A percentile compares a stretch with the other conserved stretches of the same genome.
Evolutionary conservation across 2,888 invertebrate genomes (phyloP).

Genomic region (Rutpela maculata): DNA sequence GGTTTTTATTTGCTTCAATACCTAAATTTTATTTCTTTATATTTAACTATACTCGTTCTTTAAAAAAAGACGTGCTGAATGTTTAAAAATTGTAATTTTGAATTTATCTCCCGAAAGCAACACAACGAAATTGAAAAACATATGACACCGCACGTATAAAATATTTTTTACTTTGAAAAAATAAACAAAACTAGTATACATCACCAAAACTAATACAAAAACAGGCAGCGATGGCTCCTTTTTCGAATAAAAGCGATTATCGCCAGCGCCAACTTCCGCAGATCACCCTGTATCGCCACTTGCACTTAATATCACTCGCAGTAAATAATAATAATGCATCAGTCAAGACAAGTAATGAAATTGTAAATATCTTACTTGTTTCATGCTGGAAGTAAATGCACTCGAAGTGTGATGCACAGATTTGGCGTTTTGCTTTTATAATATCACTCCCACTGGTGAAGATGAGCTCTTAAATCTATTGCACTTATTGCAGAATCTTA

Average conservation of each 20-base stretch:
- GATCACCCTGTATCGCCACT: conserved; percentile 22
- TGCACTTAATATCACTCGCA: conserved; percentile 20
- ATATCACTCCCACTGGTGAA: conserved; percentile 48
- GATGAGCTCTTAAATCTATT: conserved; percentile 48
- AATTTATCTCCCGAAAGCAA: no score
- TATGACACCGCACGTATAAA: no score
- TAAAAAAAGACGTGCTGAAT: no score
- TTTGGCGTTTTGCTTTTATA: conserved; percentile 58
- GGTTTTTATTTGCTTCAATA: no score
- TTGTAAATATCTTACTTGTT: conserved; percentile 55
- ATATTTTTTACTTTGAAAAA: background rate
- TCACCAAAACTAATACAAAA: conserved; percentile 5
- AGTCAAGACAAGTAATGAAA: conserved; percentile 13
- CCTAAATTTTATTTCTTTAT: no score
- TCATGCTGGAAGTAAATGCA: conserved; percentile 57
- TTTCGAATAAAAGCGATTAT: background rate
- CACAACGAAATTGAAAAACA: no score
- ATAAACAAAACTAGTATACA: background rate
- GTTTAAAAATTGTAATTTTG: no score
- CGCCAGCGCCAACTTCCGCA: background rate
- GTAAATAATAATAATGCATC: conserved; percentile 13
- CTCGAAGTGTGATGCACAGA: conserved; percentile 55
- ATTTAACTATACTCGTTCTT: no score
- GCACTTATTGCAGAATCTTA: conserved; percentile 49
- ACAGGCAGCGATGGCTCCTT: background rate